Conservation (phyloP, 2,888 invertebrate species). For the Cheiracanthium punctorium region DNA sequence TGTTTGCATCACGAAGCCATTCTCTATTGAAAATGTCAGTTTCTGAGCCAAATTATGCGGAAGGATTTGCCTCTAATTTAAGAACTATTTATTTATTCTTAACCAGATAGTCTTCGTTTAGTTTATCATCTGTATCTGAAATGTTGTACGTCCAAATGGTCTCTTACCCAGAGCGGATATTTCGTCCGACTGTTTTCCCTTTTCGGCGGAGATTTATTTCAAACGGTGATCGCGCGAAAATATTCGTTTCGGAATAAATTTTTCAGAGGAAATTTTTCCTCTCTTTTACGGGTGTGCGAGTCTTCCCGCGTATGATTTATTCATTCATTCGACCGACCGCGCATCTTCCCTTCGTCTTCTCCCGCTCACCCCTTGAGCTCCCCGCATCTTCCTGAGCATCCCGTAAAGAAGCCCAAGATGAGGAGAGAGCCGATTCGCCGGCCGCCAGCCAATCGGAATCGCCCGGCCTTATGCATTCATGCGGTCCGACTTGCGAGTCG, state of each 20-base stretch:
- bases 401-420: constrained; percentile 31
- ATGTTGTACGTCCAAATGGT: no score
- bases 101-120: no score
- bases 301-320: constrained; percentile 48
- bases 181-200: no score
- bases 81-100: no score
- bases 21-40: no score
- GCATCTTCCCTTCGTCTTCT: no score
- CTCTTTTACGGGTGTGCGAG: constrained; percentile 28
- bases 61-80: no score
- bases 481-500: constrained; percentile 1
- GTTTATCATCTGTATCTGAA: no score
- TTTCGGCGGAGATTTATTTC: constrained; percentile 21
- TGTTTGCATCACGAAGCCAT: no score
- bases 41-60: no score
- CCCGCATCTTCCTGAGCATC: not conserved
- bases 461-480: not conserved
- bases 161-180: no score
- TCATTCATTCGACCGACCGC: constrained; percentile 57
- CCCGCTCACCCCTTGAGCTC: not conserved
- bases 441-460: constrained; percentile 28
- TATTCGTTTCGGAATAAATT: constrained; percentile 36
- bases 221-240: not conserved
- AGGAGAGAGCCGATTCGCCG: constrained; percentile 32
- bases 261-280: constrained; percentile 12